phyloP scores from a whole-genome alignment of 2,888 invertebrate species.

The Pterostichus niger region DNA sequence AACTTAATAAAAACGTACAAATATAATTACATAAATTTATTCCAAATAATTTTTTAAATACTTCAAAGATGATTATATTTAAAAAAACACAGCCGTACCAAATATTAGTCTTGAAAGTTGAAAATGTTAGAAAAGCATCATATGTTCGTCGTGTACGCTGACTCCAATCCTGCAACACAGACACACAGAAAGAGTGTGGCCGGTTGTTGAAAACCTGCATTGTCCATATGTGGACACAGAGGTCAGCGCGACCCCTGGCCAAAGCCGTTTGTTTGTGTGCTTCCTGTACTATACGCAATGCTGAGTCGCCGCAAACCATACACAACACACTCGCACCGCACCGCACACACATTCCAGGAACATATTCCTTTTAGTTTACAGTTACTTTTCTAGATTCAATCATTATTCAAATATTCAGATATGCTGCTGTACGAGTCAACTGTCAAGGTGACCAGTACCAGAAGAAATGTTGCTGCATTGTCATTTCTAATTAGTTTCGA shows the following conservation, averaged over 20 bases:
- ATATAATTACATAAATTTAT: too few relatives aligned
- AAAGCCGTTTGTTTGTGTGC: conserved; percentile 53
- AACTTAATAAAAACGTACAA: too few relatives aligned
- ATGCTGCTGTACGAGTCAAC: not conserved
- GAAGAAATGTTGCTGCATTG: conserved; percentile 13
- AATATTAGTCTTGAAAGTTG: too few relatives aligned
- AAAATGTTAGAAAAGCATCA: too few relatives aligned
- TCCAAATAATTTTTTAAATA: too few relatives aligned
- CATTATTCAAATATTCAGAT: conserved; percentile 39
- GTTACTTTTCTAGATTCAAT: conserved; percentile 55
- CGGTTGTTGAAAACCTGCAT: conserved; percentile 63
- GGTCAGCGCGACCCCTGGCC: conserved; percentile 63
- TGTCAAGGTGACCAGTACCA: not conserved
- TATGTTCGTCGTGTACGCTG: not conserved
- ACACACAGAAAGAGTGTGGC: conserved; percentile 21
- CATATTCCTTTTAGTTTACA: conserved; percentile 55
- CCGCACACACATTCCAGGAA: conserved; percentile 39
- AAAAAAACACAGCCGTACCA: too few relatives aligned
- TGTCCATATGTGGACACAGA: conserved; percentile 66
- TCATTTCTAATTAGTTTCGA: not conserved
- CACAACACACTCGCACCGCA: conserved; percentile 14
- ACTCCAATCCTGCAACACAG: conserved; percentile 14
- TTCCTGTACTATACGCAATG: conserved; percentile 37
- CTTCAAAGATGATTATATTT: too few relatives aligned
- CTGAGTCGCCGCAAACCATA: not conserved